Evolutionary conservation across 2,888 invertebrate species (phyloP), one percentile per base, ranked within the genome.

Genomic region (Agonopterix alstromeriana): DNA sequence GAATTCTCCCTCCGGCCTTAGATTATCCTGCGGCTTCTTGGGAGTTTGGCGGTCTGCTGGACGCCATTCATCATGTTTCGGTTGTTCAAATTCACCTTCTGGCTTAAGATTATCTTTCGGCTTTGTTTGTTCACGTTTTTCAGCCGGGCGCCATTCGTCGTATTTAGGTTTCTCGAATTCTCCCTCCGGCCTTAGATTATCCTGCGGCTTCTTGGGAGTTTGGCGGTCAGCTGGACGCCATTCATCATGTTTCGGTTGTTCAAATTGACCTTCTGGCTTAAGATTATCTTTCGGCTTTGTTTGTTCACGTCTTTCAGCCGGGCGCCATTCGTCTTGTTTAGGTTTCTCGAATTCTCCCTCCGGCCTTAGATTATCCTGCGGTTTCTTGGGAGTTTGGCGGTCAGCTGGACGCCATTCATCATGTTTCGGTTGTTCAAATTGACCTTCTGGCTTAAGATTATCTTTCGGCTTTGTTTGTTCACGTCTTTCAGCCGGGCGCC

Each of bases 1-100:
- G 60, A 92, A 92, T 47, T 92, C 90, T 12, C 91, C 90, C 68
- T 90, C 90, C 2, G 90, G 89, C 27, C 67, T 72, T 8, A 89
- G 61, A 56, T 89, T 88, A 53, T 88, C 88, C 50, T 73, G 68
- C 1, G 80, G 86, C 52, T 76, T 89, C 8, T 67, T 85, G 41
- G 72, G 83, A 3, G 54, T 60, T 4, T 63, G 82, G 52, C 57
- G 63, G 52, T 88, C 90, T 14, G 81, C 89, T 9, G 89, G 87
- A 8, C 64, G 75, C 10, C 42, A 47, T 36, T 74, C 70, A 10
- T 38, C n/a, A n/a, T 10, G 38, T 10, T 72, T 73, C 12, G 63
- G 53, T 2, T 78, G 74, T n/a, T 74, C 89, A 61, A 90, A 90
- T 14, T 90, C 89, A 10, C 92, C 92, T 60, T 90, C 91, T 3